phyloP scores from a whole-genome alignment of 2,113 vertebrate genomes.

The Heloderma charlesbogerti region DNA sequence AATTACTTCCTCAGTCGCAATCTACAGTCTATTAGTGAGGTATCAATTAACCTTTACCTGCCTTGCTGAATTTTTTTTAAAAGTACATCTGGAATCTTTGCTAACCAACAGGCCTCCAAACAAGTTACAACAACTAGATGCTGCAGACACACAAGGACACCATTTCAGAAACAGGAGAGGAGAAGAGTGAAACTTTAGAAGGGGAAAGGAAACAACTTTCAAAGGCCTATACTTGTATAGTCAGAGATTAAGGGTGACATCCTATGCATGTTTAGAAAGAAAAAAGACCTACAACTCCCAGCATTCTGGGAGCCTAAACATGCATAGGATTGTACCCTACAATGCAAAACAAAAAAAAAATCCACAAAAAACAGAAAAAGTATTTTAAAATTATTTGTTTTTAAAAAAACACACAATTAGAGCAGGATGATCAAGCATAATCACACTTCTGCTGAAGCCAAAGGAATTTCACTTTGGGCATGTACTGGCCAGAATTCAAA shows the following conservation, averaged over 20 bases:
- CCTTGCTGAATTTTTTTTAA: not conserved
- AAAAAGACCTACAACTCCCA: no score
- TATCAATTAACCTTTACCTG: slow-evolving; percentile 16
- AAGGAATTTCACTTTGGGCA: not conserved
- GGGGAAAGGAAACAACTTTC: not conserved
- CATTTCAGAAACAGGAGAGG: not conserved
- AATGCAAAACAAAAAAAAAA: not conserved
- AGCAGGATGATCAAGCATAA: not conserved
- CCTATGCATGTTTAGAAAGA: no score
- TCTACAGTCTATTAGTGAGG: slow-evolving; percentile 4
- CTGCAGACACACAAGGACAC: not conserved
- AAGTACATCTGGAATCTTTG: not conserved
- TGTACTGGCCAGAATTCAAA: not conserved
- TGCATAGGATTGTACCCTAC: no score
- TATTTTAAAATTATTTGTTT: not conserved
- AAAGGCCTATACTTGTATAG: not conserved
- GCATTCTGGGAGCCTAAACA: no score
- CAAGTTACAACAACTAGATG: not conserved
- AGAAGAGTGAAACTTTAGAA: not conserved
- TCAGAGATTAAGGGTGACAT: not conserved
- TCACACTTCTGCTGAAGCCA: not conserved
- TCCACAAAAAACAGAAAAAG: not conserved
- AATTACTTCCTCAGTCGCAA: not conserved
- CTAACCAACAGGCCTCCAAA: not conserved
- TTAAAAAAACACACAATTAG: not conserved